Evolutionary conservation across 2,888 invertebrate genomes (phyloP), one percentile per base, ranked within the genome.

Genomic region (Subacronicta megacephala): DNA sequence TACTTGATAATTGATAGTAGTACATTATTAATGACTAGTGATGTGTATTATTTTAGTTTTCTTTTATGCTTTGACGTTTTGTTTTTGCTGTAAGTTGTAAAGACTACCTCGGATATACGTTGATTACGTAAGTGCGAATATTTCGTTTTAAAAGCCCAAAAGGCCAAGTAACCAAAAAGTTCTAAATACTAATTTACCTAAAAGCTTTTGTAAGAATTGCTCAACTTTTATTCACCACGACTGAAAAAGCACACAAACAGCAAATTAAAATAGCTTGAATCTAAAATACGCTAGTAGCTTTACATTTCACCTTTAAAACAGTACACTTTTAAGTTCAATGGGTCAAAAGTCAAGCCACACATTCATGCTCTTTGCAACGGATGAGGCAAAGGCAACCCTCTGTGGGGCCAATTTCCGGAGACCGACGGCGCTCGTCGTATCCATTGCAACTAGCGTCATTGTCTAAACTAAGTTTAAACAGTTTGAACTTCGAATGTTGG

Each of bases 1-100:
- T 77, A 77, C 72, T 77, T 49, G 75, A 69, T 74, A 74, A 83
- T 78, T 75, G 74, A 70, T 72, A 65, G 59, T 49, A 42, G 56
- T 49, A 44, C 38, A 38, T 49, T 58, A 58, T 62, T 50, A 58
- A 69, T 69, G 60, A 35, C 29, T 61, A 58, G 12, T 51, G 55
- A 46, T 43, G 26, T 38, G 45, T 43, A 54, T 59, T 62, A 47
- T 57, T 63, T 69, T 47, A 20, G 37, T 45, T 62, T 12, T 62
- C 53, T 44, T 43, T 29, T 16, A 16, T 2, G 36, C 51, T 23
- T 52, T 10, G 3, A 0, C 1, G 40, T 52, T 13, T 42, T 36
- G 13, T 12, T 38, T 7, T 1, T 31, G 1, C 7, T 17, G 13
- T 23, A 6, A 9, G 6, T 7, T 23, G 17, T n/a, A 12, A 17